Conservation (phyloP, 2,888 invertebrate genomes). For the Platycheirus albimanus region DNA sequence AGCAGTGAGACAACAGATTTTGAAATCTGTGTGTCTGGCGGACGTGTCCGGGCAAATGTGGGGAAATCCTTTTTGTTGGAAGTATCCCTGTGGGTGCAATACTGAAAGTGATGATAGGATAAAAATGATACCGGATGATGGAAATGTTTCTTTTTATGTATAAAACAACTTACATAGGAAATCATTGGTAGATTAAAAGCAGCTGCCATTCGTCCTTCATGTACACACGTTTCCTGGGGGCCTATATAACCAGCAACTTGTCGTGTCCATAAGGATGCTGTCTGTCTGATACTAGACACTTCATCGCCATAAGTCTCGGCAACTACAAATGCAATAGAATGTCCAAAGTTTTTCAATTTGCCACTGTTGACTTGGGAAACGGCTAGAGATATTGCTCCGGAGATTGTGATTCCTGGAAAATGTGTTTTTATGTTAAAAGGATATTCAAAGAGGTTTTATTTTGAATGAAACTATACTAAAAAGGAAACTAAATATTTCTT, state of each 20-base stretch:
- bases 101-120: constrained; percentile 84
- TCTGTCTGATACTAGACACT: constrained; percentile 91
- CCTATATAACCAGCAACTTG: constrained; percentile 95
- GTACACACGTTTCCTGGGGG: constrained; percentile 91
- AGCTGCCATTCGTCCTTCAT: constrained; percentile 96
- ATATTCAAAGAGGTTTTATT: background rate
- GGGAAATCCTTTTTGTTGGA: constrained; percentile 94
- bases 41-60: constrained; percentile 95
- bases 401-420: constrained; percentile 84
- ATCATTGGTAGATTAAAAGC: constrained; percentile 98
- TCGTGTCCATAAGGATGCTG: constrained; percentile 91
- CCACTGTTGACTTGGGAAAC: constrained; percentile 90
- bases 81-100: constrained; percentile 94
- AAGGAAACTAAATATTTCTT: too few species aligned
- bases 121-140: background rate
- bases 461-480: too few species aligned
- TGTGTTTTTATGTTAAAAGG: background rate
- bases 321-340: constrained; percentile 90
- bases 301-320: constrained; percentile 97
- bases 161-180: constrained; percentile 92
- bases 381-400: constrained; percentile 94
- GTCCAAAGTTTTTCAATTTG: constrained; percentile 85
- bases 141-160: constrained; percentile 30
- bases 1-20: constrained; percentile 95
- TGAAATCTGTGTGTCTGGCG: constrained; percentile 96